Evolutionary conservation across 2,113 vertebrate species (phyloP), one percentile per base, ranked within the genome.

Genomic region (Perca schrenkii): DNA sequence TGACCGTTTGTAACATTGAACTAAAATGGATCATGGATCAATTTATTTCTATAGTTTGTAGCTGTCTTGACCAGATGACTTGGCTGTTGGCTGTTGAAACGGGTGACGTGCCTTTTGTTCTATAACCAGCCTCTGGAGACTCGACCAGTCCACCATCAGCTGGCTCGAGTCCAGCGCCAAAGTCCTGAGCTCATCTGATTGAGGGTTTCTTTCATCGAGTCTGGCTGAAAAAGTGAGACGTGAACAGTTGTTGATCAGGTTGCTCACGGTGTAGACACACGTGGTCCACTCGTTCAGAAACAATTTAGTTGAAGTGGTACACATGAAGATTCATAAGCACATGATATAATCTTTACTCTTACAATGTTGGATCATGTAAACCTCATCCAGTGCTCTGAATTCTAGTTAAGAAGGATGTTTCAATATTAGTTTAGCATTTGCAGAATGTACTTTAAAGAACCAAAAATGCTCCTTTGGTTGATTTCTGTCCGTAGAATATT

Each of bases 381-480:
- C 36, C 31, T 65, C 34, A 46, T 36, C 13, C 40, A 57, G 14
- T 21, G 22, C 62, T 61, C 57, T 62, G 57, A n/a, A 8, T 34
- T 49, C 6, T 22, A 8, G n/a, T 7, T 2, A 1, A 60, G 28
- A 21, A 43, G 52, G 21, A 67, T 4, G 3, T n/a, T 25, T 25
- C 7, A 16, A 6, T 31, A 0, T 36, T 13, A 49, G 62, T 25
- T 22, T 8, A 31, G 11, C 52, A 34, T 74, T 63, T 74, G 31
- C 54, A 40, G 47, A 61, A 34, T 68, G 47, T 54, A 34, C 40
- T 50, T 53, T 61, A 34, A 61, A 53, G 34, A 67, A 54, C 49
- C 64, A 66, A 68, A 73, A 53, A 46, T 3, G 6, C 14, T 74
- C 40, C 22, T 28, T 56, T 1, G 7, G 4, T 67, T 28, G 46